Conservation (phyloP, 2,888 invertebrate genomes). For the Pollenia labialis region DNA sequence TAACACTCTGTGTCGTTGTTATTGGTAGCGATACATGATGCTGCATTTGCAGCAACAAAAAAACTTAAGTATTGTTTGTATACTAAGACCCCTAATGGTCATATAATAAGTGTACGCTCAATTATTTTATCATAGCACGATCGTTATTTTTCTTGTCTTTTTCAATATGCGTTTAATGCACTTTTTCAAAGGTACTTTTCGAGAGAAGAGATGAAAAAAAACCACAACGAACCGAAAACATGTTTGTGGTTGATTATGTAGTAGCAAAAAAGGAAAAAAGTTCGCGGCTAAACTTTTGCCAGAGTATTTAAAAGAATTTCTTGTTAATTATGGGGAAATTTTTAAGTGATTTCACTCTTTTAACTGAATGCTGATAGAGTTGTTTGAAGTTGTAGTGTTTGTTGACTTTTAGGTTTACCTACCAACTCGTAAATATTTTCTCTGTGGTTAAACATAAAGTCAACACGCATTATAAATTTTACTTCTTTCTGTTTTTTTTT, state of each 20-base stretch:
- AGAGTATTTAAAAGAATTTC: constrained; percentile 16
- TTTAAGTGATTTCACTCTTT: constrained; percentile 35
- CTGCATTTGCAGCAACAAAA: constrained; percentile 12
- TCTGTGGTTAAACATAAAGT: constrained; percentile 72
- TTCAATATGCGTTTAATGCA: neutral
- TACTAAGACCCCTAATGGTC: constrained; percentile 63
- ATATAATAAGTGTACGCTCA: constrained; percentile 75
- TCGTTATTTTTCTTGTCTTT: constrained; percentile 71
- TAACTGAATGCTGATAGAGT: constrained; percentile 51
- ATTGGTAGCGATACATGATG: neutral
- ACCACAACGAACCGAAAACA: constrained; percentile 19
- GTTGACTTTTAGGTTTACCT: constrained; percentile 68
- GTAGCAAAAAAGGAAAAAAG: neutral
- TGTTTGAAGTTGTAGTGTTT: constrained; percentile 55
- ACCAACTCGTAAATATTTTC: constrained; percentile 69
- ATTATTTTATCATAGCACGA: constrained; percentile 81
- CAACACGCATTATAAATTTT: constrained; percentile 69
- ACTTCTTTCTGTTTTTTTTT: constrained; percentile 20
- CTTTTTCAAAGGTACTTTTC: constrained; percentile 18
- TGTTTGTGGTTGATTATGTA: constrained; percentile 42
- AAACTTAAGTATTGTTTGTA: neutral
- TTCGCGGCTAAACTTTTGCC: neutral
- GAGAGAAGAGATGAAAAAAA: neutral
- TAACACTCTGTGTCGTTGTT: constrained; percentile 15
- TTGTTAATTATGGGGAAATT: neutral